Conservation (phyloP, 2,113 vertebrate genomes). For the Madoqua kirkii region DNA sequence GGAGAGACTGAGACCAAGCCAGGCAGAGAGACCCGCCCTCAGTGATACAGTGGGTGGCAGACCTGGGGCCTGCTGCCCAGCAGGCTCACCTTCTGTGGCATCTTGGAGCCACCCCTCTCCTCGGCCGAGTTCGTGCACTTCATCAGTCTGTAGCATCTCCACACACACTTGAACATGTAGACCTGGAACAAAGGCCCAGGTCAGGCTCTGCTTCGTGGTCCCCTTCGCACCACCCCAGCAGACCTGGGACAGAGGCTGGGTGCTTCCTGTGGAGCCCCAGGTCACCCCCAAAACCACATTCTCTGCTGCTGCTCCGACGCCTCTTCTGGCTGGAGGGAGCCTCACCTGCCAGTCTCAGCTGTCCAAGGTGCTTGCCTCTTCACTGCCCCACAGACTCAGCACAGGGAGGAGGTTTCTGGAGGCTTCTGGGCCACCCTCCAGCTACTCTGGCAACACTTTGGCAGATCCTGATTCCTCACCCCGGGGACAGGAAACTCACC, state of each 20-base stretch:
- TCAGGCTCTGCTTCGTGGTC: neutral
- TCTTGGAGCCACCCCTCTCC: neutral
- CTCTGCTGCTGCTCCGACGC: neutral
- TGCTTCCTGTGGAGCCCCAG: neutral
- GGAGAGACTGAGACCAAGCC: neutral
- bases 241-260: neutral
- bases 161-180: conserved; percentile 82
- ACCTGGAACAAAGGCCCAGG: conserved; percentile 61
- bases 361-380: too few relatives aligned
- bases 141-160: conserved; percentile 75
- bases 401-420: neutral
- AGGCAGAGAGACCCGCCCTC: neutral
- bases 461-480: neutral
- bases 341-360: neutral
- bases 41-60: neutral
- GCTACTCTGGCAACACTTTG: too few relatives aligned
- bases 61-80: fast-evolving
- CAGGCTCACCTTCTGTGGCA: conserved; percentile 73
- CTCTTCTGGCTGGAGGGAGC: neutral
- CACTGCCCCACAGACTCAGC: neutral
- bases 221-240: neutral
- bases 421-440: neutral
- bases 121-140: conserved; percentile 54
- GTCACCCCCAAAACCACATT: neutral
- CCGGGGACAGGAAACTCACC: neutral